Evolutionary conservation across 2,888 invertebrate species (phyloP).

Genomic region (Sicus ferrugineus): DNA sequence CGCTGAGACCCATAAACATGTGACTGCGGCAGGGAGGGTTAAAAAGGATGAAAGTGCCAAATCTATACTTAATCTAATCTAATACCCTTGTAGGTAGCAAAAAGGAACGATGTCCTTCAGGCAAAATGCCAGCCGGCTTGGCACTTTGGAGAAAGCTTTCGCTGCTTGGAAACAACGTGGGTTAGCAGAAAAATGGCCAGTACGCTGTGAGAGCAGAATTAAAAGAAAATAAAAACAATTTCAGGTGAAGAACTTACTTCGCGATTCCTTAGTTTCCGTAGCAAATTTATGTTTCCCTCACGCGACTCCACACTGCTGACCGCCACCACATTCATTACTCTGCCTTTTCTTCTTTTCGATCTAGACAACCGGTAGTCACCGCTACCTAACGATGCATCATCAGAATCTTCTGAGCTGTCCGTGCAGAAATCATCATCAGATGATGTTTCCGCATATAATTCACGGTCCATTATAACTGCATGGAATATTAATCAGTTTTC

Average conservation of each 20-base stretch:
- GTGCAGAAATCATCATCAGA: conserved; percentile 43
- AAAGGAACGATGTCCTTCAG: conserved; percentile 71
- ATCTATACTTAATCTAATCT: background rate
- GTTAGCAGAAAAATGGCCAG: conserved; percentile 67
- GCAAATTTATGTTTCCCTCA: conserved; percentile 47
- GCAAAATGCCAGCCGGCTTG: conserved; percentile 69
- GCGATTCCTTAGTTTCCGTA: conserved; percentile 54
- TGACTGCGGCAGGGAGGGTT: conserved; percentile 69
- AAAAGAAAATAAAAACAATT: background rate
- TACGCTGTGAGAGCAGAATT: conserved; percentile 61
- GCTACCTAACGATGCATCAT: conserved; percentile 34
- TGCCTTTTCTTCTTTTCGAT: background rate
- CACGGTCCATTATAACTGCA: conserved; percentile 6
- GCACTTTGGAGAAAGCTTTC: conserved; percentile 67
- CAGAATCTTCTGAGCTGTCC: conserved; percentile 50
- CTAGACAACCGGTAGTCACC: conserved; percentile 19
- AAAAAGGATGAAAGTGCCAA: background rate
- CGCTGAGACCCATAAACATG: conserved; percentile 93
- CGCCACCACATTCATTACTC: conserved; percentile 28
- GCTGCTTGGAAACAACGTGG: conserved; percentile 65
- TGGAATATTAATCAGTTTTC: background rate
- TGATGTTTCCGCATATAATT: conserved; percentile 45
- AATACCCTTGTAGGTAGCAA: conserved; percentile 65
- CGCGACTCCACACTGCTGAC: conserved; percentile 25
- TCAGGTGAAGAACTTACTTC: conserved; percentile 48